Conservation (phyloP, 2,797 vertebrate genomes). For the Aselliscus stoliczkanus region DNA sequence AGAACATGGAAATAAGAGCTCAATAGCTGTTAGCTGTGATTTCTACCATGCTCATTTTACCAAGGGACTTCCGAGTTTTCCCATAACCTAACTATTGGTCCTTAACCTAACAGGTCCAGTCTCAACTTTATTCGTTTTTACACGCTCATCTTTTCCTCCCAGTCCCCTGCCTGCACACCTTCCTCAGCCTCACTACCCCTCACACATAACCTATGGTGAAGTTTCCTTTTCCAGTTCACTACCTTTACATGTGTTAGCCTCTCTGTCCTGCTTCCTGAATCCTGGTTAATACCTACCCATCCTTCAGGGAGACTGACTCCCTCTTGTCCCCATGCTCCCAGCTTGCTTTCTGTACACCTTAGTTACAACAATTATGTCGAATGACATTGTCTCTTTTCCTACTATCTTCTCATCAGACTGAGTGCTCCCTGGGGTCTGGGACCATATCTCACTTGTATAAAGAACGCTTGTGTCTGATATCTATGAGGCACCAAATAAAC, state of each 20-base stretch:
- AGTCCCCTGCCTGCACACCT: background rate
- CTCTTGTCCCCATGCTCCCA: background rate
- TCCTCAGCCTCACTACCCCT: background rate
- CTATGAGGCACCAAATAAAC: background rate
- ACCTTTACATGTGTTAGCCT: background rate
- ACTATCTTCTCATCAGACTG: background rate
- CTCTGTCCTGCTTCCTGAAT: background rate
- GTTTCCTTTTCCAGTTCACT: background rate
- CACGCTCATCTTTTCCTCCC: background rate
- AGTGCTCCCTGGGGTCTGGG: background rate
- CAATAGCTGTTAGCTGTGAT: background rate
- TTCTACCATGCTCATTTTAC: background rate
- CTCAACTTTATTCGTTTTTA: background rate
- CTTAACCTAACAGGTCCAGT: background rate
- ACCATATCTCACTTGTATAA: background rate
- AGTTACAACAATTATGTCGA: background rate
- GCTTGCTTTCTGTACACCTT: background rate
- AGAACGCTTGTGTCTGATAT: background rate
- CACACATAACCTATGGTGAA: background rate
- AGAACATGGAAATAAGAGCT: background rate
- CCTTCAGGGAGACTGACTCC: background rate
- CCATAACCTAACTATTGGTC: background rate
- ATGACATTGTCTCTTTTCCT: background rate
- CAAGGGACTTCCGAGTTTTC: background rate
- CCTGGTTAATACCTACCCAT: background rate